phyloP scores from a whole-genome alignment of 1,140 invertebrate species.

The Pachypeltis micranthus region DNA sequence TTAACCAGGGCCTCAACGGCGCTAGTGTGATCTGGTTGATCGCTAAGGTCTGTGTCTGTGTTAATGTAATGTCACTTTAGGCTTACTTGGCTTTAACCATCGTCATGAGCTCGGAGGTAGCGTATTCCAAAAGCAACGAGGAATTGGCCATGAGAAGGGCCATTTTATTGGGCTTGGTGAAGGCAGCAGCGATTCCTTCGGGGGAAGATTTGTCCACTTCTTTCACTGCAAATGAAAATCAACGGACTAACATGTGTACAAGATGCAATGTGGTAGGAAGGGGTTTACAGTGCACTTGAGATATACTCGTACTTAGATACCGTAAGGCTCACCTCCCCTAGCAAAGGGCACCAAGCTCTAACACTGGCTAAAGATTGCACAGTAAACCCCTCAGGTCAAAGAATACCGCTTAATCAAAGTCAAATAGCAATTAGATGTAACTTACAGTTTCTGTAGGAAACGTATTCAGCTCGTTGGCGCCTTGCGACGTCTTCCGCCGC shows the following conservation, averaged over 20 bases:
- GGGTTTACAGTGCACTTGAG: too few species aligned
- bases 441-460: slow-evolving; percentile 55
- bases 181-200: slow-evolving; percentile 72
- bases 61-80: not conserved
- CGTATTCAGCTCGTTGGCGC: slow-evolving; percentile 60
- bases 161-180: slow-evolving; percentile 73
- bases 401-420: not conserved
- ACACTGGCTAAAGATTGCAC: too few species aligned
- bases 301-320: too few species aligned
- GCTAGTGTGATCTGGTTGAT: too few species aligned
- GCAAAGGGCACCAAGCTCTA: too few species aligned
- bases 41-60: too few species aligned
- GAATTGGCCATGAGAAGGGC: slow-evolving; percentile 71
- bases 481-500: slow-evolving; percentile 58
- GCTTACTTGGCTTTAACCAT: slow-evolving; percentile 43
- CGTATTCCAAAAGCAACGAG: slow-evolving; percentile 75
- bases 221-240: slow-evolving; percentile 47
- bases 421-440: too few species aligned
- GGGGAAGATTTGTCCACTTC: slow-evolving; percentile 73
- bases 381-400: too few species aligned
- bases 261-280: too few species aligned
- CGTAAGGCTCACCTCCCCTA: too few species aligned
- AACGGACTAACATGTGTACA: too few species aligned
- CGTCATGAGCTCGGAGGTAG: slow-evolving; percentile 71
- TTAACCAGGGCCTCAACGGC: too few species aligned